Percentiles rank a stretch among this genome's conserved stretches.
phyloP scores from a whole-genome alignment of 2,888 invertebrate genomes.

The Torymus auratus region DNA sequence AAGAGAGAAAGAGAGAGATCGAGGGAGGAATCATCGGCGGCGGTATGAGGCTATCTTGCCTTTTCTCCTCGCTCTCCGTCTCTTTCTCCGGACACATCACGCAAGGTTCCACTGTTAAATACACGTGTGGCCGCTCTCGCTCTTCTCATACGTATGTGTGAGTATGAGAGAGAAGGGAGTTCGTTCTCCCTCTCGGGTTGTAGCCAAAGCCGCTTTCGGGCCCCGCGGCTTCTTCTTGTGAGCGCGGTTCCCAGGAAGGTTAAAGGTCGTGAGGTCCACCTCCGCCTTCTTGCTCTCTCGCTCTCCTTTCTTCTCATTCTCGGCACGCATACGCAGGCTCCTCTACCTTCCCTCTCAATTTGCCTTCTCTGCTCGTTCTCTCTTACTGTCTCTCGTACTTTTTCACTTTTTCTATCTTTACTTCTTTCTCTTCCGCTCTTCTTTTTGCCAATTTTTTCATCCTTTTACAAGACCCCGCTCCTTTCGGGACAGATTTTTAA shows the following conservation, averaged over 20 bases:
- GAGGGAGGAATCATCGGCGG: constrained; percentile 46
- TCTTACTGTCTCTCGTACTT: constrained; percentile 45
- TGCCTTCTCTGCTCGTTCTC: constrained; percentile 25
- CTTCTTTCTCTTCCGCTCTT: constrained; percentile 36
- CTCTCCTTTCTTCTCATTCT: constrained; percentile 15
- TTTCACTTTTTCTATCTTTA: constrained; percentile 20
- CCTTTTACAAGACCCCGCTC: too few species aligned
- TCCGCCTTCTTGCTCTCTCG: constrained; percentile 47
- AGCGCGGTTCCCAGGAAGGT: constrained; percentile 69
- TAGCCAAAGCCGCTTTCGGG: constrained; percentile 56
- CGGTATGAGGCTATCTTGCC: neutral
- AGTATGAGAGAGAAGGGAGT: constrained; percentile 1
- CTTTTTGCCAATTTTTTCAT: constrained; percentile 19
- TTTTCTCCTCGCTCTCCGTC: constrained; percentile 8
- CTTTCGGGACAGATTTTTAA: too few species aligned
- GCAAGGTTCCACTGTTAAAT: constrained; percentile 46
- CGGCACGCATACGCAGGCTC: constrained; percentile 23
- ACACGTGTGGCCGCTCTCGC: constrained; percentile 12
- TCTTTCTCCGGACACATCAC: constrained; percentile 37
- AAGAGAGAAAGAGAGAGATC: constrained; percentile 21
- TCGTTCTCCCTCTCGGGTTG: constrained; percentile 36
- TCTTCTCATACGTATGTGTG: constrained; percentile 25
- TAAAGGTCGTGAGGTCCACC: constrained; percentile 68
- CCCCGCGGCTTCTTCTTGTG: constrained; percentile 65
- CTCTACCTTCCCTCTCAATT: neutral